Evolutionary conservation across 1,140 invertebrate genomes (phyloP).

Genomic region (Prorops nasuta): DNA sequence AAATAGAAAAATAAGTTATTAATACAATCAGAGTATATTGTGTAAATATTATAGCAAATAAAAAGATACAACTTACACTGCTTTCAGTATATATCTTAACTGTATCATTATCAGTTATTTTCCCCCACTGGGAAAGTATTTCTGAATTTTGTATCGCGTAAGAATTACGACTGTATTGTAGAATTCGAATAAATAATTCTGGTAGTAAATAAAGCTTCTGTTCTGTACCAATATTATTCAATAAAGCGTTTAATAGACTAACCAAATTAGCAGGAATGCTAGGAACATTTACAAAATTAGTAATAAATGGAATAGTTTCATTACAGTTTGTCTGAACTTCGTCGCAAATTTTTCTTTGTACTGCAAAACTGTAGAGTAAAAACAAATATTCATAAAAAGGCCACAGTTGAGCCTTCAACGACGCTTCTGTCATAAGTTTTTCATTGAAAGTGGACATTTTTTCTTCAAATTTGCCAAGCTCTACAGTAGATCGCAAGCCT

Average conservation of each 20-base stretch:
- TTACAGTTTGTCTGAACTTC: background rate
- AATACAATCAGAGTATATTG: too few species aligned
- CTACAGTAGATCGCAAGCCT: background rate
- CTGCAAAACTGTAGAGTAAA: slow-evolving; percentile 24
- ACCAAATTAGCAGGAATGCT: slow-evolving; percentile 40
- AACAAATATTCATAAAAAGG: slow-evolving; percentile 53
- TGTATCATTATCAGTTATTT: too few species aligned
- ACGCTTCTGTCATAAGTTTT: background rate
- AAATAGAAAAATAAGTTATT: slow-evolving; percentile 1
- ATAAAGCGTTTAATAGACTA: slow-evolving; percentile 30
- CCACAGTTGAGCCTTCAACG: slow-evolving; percentile 40
- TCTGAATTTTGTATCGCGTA: slow-evolving; percentile 24
- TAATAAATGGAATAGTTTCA: background rate
- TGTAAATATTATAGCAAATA: too few species aligned
- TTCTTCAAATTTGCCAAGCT: background rate
- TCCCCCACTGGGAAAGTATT: too few species aligned
- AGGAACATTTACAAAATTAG: slow-evolving; percentile 26
- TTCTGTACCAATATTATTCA: background rate
- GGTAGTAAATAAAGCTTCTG: slow-evolving; percentile 15
- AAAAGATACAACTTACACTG: too few species aligned
- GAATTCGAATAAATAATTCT: slow-evolving; percentile 26
- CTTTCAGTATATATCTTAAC: too few species aligned
- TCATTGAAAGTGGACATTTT: background rate
- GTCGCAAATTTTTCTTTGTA: slow-evolving; percentile 29
- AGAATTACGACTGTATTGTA: slow-evolving; percentile 26